Conservation (phyloP, 2,888 invertebrate species). For the Drosophila mulleri region DNA sequence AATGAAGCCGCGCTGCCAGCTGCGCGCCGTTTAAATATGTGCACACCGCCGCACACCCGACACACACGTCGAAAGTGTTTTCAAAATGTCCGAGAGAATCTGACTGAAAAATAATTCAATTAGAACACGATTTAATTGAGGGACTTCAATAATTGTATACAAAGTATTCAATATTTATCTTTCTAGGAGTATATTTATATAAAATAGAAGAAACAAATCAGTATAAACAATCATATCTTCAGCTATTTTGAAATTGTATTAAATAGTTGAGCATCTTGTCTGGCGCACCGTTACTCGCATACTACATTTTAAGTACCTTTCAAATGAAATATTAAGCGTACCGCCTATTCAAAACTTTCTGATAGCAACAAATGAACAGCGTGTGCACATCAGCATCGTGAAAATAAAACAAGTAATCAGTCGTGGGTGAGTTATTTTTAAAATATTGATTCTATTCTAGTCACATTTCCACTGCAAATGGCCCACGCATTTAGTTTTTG, state of each 20-base stretch:
- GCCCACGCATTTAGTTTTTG: slow-evolving; percentile 38
- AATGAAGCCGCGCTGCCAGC: slow-evolving; percentile 59
- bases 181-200: not conserved
- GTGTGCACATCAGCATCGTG: not conserved
- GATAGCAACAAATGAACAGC: not conserved
- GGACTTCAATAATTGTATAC: not conserved
- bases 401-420: slow-evolving; percentile 9
- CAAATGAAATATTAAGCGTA: not conserved
- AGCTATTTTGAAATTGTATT: not conserved
- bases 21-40: slow-evolving; percentile 60
- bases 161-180: not conserved
- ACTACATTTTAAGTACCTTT: not conserved
- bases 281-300: not conserved
- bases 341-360: slow-evolving; percentile 9
- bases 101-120: not conserved
- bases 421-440: slow-evolving; percentile 47
- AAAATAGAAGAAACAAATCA: not conserved
- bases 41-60: slow-evolving; percentile 44
- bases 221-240: not conserved
- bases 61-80: slow-evolving; percentile 40
- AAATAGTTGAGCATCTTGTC: not conserved
- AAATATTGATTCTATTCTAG: slow-evolving; percentile 32
- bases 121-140: not conserved
- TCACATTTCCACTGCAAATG: slow-evolving; percentile 35
- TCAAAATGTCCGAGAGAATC: not conserved